These are phyloP conservation scores for Drosophila nannoptera DNA, from an alignment of 1,140 invertebrate genomes.

Conservation along the genomic window DNA sequence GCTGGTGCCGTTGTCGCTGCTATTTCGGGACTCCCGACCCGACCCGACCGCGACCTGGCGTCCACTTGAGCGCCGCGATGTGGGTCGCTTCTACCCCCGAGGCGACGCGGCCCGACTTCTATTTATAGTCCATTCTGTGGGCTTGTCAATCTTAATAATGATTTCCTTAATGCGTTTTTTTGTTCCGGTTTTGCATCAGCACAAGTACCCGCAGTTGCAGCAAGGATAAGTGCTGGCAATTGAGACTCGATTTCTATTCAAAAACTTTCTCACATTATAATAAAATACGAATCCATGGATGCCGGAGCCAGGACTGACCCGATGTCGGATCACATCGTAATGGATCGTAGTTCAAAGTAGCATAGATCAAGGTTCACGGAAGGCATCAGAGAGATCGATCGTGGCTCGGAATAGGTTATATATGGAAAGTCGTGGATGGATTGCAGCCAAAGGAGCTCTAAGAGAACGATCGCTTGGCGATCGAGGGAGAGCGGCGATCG, in stretches of 20 bases:
- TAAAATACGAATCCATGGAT: not conserved
- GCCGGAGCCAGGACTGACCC: too few relatives aligned
- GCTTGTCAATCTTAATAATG: slow-evolving; percentile 66
- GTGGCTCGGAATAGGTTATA: too few relatives aligned
- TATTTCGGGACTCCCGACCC: slow-evolving; percentile 48
- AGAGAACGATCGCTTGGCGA: too few relatives aligned
- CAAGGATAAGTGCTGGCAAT: slow-evolving; percentile 43
- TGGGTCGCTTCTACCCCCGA: slow-evolving; percentile 41
- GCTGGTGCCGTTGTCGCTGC: slow-evolving; percentile 39
- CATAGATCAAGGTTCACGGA: too few relatives aligned
- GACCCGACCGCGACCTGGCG: slow-evolving; percentile 13
- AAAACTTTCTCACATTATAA: slow-evolving; percentile 51
- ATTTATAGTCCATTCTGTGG: slow-evolving; percentile 47
- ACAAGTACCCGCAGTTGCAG: slow-evolving; percentile 57
- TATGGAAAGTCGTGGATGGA: too few relatives aligned
- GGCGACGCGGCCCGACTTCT: slow-evolving; percentile 32
- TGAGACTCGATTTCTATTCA: slow-evolving; percentile 15
- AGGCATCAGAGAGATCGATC: too few relatives aligned
- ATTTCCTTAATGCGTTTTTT: slow-evolving; percentile 25
- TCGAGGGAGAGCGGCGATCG: too few relatives aligned
- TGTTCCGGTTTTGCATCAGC: not conserved
- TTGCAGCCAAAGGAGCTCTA: too few relatives aligned
- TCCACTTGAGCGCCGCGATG: slow-evolving; percentile 48
- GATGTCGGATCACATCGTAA: too few relatives aligned
- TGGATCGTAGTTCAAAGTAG: too few relatives aligned